Evolutionary conservation across 2,888 invertebrate genomes (phyloP).

Genomic region (Meandrusa payeni): DNA sequence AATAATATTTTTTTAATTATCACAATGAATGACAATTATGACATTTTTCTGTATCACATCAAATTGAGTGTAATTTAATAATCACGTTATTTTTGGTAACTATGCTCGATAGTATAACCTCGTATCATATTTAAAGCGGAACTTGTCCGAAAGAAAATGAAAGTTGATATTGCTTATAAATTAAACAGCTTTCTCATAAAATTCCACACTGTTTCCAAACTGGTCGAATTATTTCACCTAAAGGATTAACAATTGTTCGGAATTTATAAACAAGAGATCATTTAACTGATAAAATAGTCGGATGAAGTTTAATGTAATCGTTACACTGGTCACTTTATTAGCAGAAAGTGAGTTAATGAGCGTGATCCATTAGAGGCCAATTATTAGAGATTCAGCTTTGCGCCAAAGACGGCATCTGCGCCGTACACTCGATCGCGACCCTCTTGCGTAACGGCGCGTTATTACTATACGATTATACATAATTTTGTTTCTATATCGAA

Average conservation of each 20-base stretch:
- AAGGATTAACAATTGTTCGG: no score
- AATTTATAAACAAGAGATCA: no score
- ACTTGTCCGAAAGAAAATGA: slow-evolving; percentile 1
- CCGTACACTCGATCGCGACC: slow-evolving; percentile 24
- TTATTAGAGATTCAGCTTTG: slow-evolving; percentile 45
- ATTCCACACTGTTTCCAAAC: no score
- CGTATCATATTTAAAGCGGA: not conserved
- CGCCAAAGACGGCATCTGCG: slow-evolving; percentile 26
- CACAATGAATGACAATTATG: no score
- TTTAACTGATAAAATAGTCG: no score
- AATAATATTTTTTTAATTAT: no score
- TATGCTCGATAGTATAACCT: not conserved
- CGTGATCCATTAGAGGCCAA: slow-evolving; percentile 55
- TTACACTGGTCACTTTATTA: no score
- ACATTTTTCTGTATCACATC: no score
- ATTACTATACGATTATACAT: slow-evolving; percentile 48
- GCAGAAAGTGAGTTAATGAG: slow-evolving; percentile 57
- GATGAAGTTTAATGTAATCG: no score
- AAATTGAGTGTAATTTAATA: no score
- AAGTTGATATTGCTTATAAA: slow-evolving; percentile 7
- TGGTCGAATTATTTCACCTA: no score
- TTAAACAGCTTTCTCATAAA: slow-evolving; percentile 1
- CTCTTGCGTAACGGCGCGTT: slow-evolving; percentile 43
- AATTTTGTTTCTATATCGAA: slow-evolving; percentile 50
- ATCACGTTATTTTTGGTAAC: no score